Evolutionary conservation across 1,140 invertebrate genomes (phyloP).

Genomic region (Pseudomyrmex concolor): DNA sequence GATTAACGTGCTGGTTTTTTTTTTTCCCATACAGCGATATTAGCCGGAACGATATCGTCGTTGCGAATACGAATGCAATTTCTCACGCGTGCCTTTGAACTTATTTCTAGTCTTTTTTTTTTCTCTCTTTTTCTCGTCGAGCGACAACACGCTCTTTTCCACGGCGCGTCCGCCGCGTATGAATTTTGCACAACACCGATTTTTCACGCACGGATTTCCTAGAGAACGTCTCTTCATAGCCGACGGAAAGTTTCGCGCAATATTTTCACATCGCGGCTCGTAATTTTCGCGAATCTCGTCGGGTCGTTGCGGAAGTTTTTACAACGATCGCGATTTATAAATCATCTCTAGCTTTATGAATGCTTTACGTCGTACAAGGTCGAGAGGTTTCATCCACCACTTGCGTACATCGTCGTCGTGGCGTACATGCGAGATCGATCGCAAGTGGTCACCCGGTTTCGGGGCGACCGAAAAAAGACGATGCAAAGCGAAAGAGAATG

Average conservation of each 20-base stretch:
- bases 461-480: neutral
- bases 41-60: neutral
- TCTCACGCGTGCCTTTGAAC: constrained; percentile 56
- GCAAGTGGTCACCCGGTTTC: neutral
- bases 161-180: constrained; percentile 23
- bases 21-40: neutral
- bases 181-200: constrained; percentile 52
- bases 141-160: constrained; percentile 33
- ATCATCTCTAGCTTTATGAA: too few relatives aligned
- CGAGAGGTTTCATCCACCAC: too few relatives aligned
- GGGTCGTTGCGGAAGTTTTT: too few relatives aligned
- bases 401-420: neutral
- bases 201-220: neutral
- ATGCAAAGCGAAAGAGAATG: constrained; percentile 15
- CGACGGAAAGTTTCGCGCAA: neutral
- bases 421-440: constrained; percentile 22
- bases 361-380: too few relatives aligned
- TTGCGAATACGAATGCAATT: constrained; percentile 43
- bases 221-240: neutral
- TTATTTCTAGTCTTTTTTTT: constrained; percentile 53
- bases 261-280: neutral
- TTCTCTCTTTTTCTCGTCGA: neutral
- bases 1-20: constrained; percentile 12
- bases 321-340: too few relatives aligned
- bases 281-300: neutral